Evolutionary conservation across 2,888 invertebrate species (phyloP).

Genomic region (Rhopalosiphum nymphaeae): DNA sequence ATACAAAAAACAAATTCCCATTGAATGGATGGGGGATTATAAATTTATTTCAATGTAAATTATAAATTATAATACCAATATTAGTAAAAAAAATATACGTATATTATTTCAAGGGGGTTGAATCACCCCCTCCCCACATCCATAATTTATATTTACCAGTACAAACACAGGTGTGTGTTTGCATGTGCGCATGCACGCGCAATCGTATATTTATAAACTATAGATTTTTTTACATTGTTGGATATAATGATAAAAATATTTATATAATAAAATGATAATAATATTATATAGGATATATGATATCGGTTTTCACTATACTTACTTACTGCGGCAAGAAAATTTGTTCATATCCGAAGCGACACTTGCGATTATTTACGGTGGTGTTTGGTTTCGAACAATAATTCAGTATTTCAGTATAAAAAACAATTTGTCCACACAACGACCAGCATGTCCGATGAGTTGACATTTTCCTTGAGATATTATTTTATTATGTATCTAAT

Average conservation of each 20-base stretch:
- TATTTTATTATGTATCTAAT: not conserved
- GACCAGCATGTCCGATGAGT: not conserved
- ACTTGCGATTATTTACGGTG: not conserved
- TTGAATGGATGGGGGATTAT: not conserved
- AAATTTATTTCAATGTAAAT: not conserved
- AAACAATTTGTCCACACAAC: constrained; percentile 13
- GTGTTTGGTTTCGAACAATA: constrained; percentile 34
- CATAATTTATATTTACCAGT: not conserved
- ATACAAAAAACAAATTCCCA: not conserved
- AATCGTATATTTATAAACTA: not conserved
- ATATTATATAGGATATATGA: constrained; percentile 13
- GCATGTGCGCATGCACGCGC: not conserved
- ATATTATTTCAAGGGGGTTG: not conserved
- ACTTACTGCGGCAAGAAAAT: not conserved
- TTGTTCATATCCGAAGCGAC: not conserved
- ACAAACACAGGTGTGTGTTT: not conserved
- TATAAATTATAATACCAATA: not conserved
- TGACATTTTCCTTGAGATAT: not conserved
- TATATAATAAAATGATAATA: not conserved
- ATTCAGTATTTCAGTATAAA: not conserved
- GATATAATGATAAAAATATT: not conserved
- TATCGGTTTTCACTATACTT: constrained; percentile 15
- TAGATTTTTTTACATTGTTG: not conserved
- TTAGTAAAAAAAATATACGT: not conserved
- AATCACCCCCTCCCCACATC: not conserved